Conservation (phyloP, 2,113 vertebrate genomes). For the Oreamnos americanus region DNA sequence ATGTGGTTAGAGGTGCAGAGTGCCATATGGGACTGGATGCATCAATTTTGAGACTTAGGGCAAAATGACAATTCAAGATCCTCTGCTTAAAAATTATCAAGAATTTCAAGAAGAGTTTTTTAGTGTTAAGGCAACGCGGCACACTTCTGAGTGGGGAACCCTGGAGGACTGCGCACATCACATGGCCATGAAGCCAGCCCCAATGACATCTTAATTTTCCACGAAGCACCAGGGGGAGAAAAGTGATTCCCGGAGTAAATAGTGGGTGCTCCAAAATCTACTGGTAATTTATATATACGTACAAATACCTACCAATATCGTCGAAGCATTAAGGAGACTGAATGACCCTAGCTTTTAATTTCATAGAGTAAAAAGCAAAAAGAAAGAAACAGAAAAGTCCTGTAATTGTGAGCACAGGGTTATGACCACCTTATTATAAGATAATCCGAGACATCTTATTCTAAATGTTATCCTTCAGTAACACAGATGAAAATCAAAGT, state of each 20-base stretch:
- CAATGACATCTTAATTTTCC: not conserved
- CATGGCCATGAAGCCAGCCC: not conserved
- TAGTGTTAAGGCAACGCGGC: not conserved
- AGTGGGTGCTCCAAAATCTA: not conserved
- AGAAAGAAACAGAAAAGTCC: not conserved
- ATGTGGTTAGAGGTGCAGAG: not conserved
- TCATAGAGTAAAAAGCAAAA: constrained; percentile 61
- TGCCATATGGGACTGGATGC: accelerated
- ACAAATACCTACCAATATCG: constrained; percentile 51
- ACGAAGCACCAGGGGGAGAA: accelerated
- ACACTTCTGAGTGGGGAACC: not conserved
- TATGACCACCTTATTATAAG: constrained; percentile 72
- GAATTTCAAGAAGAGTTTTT: not conserved
- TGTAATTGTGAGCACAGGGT: not conserved
- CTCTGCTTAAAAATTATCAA: not conserved
- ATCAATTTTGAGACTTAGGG: accelerated
- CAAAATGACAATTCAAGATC: not conserved
- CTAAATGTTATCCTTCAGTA: constrained; percentile 71
- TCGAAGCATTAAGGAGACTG: constrained; percentile 71
- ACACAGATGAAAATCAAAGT: constrained; percentile 75
- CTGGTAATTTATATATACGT: not conserved
- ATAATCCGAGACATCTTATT: constrained; percentile 70
- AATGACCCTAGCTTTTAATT: constrained; percentile 70
- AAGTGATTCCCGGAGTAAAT: not conserved
- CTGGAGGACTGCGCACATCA: accelerated